Evolutionary conservation across 2,888 invertebrate genomes (phyloP), one percentile per base, ranked within the genome.

Genomic region (Monopis laevigella): DNA sequence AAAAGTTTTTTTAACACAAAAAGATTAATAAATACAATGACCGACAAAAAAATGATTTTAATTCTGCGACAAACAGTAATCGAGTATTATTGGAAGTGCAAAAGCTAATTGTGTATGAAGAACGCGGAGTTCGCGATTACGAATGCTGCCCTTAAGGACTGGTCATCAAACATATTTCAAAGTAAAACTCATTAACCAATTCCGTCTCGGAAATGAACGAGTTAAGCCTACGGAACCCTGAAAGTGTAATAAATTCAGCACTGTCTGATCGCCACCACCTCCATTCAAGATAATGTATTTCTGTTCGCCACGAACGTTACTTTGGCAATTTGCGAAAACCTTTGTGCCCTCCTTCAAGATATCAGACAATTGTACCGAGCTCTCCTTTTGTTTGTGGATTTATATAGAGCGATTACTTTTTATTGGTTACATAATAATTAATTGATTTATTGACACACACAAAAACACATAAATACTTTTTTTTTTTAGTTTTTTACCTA

Each of bases 251-350:
- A 71, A 72, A 72, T 71, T 67, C 66, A 39, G 26, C 43, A 32
- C 29, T 36, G 39, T 53, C 59, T 62, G 63, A 66, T 68, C 61
- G 65, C 62, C 55, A 53, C 53, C 52, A 53, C 60, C 69, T 68
- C 72, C 63, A 62, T 61, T 59, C 66, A 64, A 53, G 77, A 75
- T 80, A 80, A 78, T 78, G 77, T 78, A 77, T 80, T 80, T 77
- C 71, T 63, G 75, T 78, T 77, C 73, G 71, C 71, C 69, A 69
- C 65, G 69, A 73, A 73, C 74, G 74, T 75, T 74, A 77, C 77
- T 80, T 78, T 73, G 72, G 73, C 73, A 77, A 78, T 77, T 78
- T 77, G 75, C 68, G 75, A 73, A 62, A 69, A 74, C 78, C 78
- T 78, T 77, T 75, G 77, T 73, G 72, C 74, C 77, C 74, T 38